Evolutionary conservation across 1,140 invertebrate species (phyloP).

Genomic region (Tetranychus urticae): DNA sequence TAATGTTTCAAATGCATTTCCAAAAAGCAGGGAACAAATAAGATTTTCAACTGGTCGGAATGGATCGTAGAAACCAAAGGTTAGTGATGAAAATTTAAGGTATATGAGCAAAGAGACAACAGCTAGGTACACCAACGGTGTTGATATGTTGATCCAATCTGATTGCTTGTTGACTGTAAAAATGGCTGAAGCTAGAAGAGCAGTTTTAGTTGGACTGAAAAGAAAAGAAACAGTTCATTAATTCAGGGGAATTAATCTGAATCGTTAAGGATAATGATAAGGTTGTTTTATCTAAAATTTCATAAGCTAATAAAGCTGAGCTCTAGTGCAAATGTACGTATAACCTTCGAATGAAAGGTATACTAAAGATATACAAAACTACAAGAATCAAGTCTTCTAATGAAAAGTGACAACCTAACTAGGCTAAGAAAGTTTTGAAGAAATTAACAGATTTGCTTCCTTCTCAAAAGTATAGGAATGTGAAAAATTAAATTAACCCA

Average conservation of each 20-base stretch:
- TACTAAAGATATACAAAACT: too few species aligned
- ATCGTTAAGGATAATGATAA: too few species aligned
- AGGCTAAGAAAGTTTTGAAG: background rate
- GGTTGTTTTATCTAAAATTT: too few species aligned
- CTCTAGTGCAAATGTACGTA: too few species aligned
- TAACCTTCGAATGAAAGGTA: too few species aligned
- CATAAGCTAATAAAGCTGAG: too few species aligned
- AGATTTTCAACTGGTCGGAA: constrained; percentile 96
- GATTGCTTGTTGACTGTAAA: constrained; percentile 92
- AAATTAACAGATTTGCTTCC: background rate
- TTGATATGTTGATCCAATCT: constrained; percentile 80
- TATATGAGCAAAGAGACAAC: constrained; percentile 97
- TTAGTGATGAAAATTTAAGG: constrained; percentile 87
- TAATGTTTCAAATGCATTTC: constrained; percentile 86
- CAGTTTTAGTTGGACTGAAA: constrained; percentile 83
- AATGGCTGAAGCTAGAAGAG: constrained; percentile 74
- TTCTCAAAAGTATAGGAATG: too few species aligned
- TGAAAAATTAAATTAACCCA: constrained; percentile 29
- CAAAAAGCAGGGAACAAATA: constrained; percentile 89
- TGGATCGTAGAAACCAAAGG: constrained; percentile 91
- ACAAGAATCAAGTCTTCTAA: too few species aligned
- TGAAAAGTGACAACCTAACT: too few species aligned
- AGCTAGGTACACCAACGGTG: constrained; percentile 86
- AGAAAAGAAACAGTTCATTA: constrained; percentile 1
- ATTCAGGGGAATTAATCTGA: background rate